These are phyloP conservation scores for Acleris sparsana DNA, from an alignment of 2,888 invertebrate genomes.

Conservation along the genomic window DNA sequence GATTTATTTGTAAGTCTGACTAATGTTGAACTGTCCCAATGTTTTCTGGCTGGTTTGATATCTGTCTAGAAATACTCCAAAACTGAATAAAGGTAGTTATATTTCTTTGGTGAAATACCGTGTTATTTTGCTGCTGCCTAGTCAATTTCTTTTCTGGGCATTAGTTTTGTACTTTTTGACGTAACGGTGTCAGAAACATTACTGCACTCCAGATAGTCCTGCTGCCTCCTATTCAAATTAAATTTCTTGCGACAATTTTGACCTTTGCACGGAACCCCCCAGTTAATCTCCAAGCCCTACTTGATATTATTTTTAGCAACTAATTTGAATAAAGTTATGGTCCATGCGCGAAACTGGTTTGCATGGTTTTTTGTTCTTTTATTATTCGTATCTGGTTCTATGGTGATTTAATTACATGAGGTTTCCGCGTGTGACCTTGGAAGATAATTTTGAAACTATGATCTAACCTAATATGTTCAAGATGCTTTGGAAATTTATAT, in stretches of 20 bases:
- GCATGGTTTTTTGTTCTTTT: conserved; percentile 17
- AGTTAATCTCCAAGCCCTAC: neutral
- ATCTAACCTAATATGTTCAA: neutral
- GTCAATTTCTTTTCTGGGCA: no score
- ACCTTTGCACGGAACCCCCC: conserved; percentile 7
- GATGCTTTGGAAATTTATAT: neutral
- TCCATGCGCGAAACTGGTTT: conserved; percentile 11
- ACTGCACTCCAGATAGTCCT: no score
- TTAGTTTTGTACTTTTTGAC: no score
- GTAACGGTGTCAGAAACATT: no score
- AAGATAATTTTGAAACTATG: neutral
- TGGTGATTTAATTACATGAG: conserved; percentile 4
- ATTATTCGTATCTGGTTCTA: conserved; percentile 12
- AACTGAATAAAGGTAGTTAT: no score
- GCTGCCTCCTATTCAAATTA: no score
- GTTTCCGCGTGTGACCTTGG: conserved; percentile 4
- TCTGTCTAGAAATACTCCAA: no score
- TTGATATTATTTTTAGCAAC: neutral
- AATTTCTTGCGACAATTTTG: neutral
- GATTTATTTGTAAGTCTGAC: no score
- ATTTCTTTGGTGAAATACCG: no score
- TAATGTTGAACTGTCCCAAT: no score
- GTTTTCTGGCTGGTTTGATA: no score
- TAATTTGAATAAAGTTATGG: conserved; percentile 26
- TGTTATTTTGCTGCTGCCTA: no score